phyloP scores from a whole-genome alignment of 2,888 invertebrate species.

The Pachydiplax longipennis region DNA sequence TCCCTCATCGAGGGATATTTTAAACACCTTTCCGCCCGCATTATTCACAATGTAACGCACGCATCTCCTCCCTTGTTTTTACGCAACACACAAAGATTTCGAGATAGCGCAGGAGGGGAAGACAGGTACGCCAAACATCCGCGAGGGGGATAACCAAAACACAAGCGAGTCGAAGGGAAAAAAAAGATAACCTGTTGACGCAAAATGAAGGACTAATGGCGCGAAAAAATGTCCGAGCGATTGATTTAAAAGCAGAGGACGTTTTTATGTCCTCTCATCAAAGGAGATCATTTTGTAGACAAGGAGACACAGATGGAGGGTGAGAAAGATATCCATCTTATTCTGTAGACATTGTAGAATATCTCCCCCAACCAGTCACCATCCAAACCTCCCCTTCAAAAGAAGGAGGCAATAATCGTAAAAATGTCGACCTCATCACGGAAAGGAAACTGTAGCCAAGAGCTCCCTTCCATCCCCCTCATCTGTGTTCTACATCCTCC shows the following conservation, averaged over 20 bases:
- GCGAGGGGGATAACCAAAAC: not conserved
- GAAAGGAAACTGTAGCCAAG: not conserved
- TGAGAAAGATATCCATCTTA: not conserved
- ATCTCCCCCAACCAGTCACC: not conserved
- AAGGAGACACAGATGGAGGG: not conserved
- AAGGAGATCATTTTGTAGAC: conserved; percentile 1
- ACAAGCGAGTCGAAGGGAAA: not conserved
- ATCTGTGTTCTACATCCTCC: not conserved
- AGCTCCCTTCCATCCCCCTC: not conserved
- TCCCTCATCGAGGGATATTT: not conserved
- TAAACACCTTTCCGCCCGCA: not conserved
- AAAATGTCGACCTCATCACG: conserved; percentile 1
- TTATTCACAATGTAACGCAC: not conserved
- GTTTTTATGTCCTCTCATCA: not conserved
- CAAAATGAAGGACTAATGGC: not conserved
- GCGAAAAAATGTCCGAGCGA: not conserved
- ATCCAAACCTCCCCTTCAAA: not conserved
- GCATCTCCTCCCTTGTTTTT: not conserved
- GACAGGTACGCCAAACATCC: not conserved
- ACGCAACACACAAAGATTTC: not conserved
- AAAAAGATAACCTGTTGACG: not conserved
- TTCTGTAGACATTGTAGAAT: not conserved
- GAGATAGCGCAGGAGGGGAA: not conserved
- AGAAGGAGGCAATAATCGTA: not conserved
- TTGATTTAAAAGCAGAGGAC: not conserved